Evolutionary conservation across 2,797 vertebrate species (phyloP).

Genomic region (Semaprochilodus insignis): DNA sequence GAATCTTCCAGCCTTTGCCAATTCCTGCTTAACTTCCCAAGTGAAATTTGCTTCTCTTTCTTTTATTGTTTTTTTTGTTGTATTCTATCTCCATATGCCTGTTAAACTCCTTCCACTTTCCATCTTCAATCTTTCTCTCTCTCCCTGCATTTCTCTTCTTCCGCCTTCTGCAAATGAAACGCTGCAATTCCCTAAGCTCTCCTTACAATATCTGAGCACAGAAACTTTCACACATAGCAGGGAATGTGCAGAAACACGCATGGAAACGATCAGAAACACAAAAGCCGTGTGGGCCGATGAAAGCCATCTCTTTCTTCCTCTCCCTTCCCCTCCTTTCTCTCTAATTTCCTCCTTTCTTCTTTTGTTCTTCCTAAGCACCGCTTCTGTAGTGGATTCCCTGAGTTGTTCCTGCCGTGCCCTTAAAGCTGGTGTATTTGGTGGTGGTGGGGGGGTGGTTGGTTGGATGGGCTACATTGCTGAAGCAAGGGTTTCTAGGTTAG

Average conservation of each 20-base stretch:
- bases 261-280: constrained; percentile 64
- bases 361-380: constrained; percentile 50
- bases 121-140: constrained; percentile 5
- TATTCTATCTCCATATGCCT: constrained; percentile 16
- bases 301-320: constrained; percentile 61
- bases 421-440: constrained; percentile 27
- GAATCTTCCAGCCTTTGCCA: background rate
- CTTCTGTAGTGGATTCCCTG: constrained; percentile 38
- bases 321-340: constrained; percentile 46
- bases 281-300: constrained; percentile 63
- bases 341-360: constrained; percentile 55
- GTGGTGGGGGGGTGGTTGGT: no score
- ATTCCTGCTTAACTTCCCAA: background rate
- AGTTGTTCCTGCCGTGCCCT: constrained; percentile 38
- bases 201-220: constrained; percentile 54
- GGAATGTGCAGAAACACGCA: constrained; percentile 45
- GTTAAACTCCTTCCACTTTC: background rate
- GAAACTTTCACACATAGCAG: constrained; percentile 58
- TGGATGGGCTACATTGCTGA: background rate
- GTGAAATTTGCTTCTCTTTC: background rate
- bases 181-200: constrained; percentile 40
- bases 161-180: constrained; percentile 57
- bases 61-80: constrained; percentile 32
- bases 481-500: constrained; percentile 9
- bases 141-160: constrained; percentile 25